A percentile compares a stretch with the other conserved stretches of the same genome.
phyloP scores from a whole-genome alignment of 37 sponge, comb jelly and placozoan genomes.

The Crambe crambe region DNA sequence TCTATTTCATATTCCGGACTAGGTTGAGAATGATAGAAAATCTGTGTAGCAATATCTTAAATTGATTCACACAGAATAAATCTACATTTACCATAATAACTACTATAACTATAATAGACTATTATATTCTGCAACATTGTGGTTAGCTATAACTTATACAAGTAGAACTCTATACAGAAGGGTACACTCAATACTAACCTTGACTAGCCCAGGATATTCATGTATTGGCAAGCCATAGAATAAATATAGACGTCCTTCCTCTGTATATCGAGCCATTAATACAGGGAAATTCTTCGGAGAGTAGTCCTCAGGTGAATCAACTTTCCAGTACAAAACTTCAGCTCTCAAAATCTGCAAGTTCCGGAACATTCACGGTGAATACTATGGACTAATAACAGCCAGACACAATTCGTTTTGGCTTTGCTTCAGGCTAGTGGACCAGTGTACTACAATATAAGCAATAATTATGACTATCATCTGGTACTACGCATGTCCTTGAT shows the following conservation, averaged over 20 bases:
- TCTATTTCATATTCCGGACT: background rate
- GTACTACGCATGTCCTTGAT: too few relatives aligned
- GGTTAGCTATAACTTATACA: background rate
- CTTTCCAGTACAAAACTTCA: conserved; percentile 69
- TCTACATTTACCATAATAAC: too few relatives aligned
- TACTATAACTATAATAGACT: too few relatives aligned
- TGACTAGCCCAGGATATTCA: conserved; percentile 87
- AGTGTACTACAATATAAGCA: too few relatives aligned
- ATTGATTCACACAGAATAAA: too few relatives aligned
- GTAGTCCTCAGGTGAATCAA: conserved; percentile 35
- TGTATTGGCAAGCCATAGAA: conserved; percentile 65
- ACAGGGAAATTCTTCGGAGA: conserved; percentile 47
- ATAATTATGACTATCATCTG: too few relatives aligned
- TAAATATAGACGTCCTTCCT: background rate
- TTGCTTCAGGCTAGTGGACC: too few relatives aligned
- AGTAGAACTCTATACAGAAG: too few relatives aligned
- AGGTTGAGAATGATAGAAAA: conserved; percentile 22
- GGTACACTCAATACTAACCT: conserved; percentile 48
- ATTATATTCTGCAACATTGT: background rate
- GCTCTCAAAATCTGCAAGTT: conserved; percentile 40
- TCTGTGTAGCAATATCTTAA: conserved; percentile 15
- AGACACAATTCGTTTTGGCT: too few relatives aligned
- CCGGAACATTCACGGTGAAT: too few relatives aligned
- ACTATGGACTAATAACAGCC: too few relatives aligned
- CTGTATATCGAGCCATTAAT: conserved; percentile 25